phyloP scores from a whole-genome alignment of 1,140 invertebrate species.

The Andrena cerasifolii region DNA sequence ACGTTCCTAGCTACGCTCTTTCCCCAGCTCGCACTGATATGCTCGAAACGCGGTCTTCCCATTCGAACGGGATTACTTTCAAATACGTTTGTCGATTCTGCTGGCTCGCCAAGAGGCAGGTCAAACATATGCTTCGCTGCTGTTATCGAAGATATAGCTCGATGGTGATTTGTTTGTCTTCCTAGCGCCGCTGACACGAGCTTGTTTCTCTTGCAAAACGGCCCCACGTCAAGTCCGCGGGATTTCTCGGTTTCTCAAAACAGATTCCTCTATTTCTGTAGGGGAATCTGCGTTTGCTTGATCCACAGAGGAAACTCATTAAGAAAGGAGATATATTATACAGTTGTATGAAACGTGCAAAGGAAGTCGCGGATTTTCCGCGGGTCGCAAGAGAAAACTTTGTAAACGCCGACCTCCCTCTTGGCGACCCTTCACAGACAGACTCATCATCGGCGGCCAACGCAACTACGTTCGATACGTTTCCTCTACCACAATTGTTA shows the following conservation, averaged over 20 bases:
- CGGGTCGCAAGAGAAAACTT: no score
- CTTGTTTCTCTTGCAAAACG: not conserved
- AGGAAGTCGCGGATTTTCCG: no score
- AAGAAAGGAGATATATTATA: not conserved
- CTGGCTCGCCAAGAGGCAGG: not conserved
- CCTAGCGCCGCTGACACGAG: not conserved
- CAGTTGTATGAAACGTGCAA: no score
- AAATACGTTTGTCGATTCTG: conserved; percentile 28
- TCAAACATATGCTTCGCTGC: not conserved
- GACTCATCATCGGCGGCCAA: not conserved
- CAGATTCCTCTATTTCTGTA: not conserved
- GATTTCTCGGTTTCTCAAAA: not conserved
- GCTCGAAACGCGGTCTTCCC: conserved; percentile 39
- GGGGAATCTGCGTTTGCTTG: not conserved
- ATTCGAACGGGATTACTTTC: conserved; percentile 54
- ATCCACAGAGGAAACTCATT: not conserved
- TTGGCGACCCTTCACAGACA: not conserved
- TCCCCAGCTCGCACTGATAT: conserved; percentile 27
- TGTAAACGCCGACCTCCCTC: not conserved
- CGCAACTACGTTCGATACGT: not conserved
- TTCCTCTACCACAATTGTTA: conserved; percentile 1
- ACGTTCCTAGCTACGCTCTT: conserved; percentile 34
- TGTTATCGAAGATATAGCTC: not conserved
- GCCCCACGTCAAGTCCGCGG: not conserved
- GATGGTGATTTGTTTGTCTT: conserved; percentile 6